Conservation (phyloP, 1,140 invertebrate genomes). For the Drosophila santomea region DNA sequence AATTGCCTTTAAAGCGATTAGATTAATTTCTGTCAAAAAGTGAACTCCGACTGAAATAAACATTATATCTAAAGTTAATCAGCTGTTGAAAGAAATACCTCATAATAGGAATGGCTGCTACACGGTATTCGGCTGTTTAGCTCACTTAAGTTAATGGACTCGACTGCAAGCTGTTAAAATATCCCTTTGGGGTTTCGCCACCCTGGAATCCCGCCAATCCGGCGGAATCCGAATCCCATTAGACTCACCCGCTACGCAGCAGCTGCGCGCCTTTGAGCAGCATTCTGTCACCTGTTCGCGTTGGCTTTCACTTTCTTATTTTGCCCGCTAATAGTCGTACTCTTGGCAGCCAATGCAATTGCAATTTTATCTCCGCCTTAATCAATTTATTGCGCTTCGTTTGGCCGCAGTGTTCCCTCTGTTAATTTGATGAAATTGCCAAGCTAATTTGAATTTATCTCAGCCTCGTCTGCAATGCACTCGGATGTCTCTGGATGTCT, state of each 20-base stretch:
- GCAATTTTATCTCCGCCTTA: conserved; percentile 49
- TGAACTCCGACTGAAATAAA: background rate
- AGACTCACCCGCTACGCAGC: conserved; percentile 67
- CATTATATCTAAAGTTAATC: background rate
- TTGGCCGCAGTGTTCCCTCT: background rate
- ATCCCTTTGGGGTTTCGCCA: conserved; percentile 1
- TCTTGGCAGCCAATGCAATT: conserved; percentile 33
- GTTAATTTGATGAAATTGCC: conserved; percentile 62
- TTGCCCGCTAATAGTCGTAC: conserved; percentile 8
- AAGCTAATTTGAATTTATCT: conserved; percentile 62
- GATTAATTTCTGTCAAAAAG: conserved; percentile 9
- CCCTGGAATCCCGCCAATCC: conserved; percentile 11
- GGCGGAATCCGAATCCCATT: conserved; percentile 10
- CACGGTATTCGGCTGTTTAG: background rate
- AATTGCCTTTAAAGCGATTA: conserved; percentile 3
- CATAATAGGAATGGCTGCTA: background rate
- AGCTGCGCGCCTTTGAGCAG: conserved; percentile 69
- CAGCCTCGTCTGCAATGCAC: conserved; percentile 26
- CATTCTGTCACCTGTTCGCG: conserved; percentile 53
- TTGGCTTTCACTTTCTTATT: conserved; percentile 29
- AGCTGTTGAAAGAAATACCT: background rate
- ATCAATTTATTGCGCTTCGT: conserved; percentile 67
- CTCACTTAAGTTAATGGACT: background rate
- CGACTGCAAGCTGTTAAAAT: conserved; percentile 9
- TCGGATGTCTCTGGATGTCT: conserved; percentile 20